These are phyloP conservation scores for Coilia nasus DNA, from an alignment of 2,797 vertebrate genomes.

Conservation along the genomic window DNA sequence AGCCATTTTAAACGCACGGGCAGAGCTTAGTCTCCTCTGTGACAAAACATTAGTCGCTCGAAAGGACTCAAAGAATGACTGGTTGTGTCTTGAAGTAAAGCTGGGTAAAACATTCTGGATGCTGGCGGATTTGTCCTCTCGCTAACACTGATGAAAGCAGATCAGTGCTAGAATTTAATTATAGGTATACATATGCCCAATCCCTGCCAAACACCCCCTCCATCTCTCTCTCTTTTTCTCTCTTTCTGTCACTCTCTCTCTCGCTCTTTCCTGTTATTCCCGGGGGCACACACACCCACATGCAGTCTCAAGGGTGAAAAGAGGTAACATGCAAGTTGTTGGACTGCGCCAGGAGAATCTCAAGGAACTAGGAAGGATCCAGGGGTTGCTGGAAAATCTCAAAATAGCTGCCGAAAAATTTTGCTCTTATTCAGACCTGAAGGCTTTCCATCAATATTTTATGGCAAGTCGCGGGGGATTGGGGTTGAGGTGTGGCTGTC, in stretches of 20 bases:
- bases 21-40: constrained; percentile 12
- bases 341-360: constrained; percentile 26
- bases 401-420: constrained; percentile 38
- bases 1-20: constrained; percentile 34
- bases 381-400: constrained; percentile 38
- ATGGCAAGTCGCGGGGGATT: constrained; percentile 51
- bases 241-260: background rate
- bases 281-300: background rate
- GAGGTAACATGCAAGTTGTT: constrained; percentile 23
- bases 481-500: constrained; percentile 23
- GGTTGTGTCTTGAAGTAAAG: background rate
- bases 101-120: background rate
- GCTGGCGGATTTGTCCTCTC: background rate
- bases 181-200: background rate
- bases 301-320: constrained; percentile 18
- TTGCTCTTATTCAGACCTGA: constrained; percentile 52
- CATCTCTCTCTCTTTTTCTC: background rate
- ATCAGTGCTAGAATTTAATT: background rate
- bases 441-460: constrained; percentile 63
- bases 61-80: background rate
- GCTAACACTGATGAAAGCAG: constrained; percentile 13
- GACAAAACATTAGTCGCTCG: constrained; percentile 8
- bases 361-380: constrained; percentile 30
- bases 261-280: background rate
- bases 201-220: background rate